A percentile compares a stretch with the other conserved stretches of the same genome.
These are phyloP conservation scores for Lemur catta DNA, from an alignment of 2,797 vertebrate species.

Conservation along the genomic window DNA sequence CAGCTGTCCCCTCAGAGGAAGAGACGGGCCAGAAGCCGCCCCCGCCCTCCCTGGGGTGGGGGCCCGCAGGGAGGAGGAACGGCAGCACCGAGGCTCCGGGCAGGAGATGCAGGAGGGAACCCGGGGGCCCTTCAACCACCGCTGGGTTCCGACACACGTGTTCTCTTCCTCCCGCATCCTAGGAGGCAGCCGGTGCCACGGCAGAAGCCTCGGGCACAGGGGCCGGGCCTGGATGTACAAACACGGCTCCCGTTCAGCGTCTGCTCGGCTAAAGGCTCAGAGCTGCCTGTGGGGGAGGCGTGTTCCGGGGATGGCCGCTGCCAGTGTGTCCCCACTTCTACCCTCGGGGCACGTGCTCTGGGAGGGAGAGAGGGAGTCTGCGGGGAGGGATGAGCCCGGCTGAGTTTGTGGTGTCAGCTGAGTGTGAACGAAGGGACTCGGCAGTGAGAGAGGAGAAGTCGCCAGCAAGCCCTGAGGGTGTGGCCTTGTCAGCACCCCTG, in stretches of 20 bases:
- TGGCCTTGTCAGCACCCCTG: neutral
- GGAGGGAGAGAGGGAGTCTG: neutral
- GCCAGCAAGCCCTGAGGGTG: neutral
- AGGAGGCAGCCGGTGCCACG: neutral
- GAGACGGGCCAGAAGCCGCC: too few relatives aligned
- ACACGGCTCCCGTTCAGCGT: accelerated
- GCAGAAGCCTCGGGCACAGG: neutral
- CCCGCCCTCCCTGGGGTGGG: too few relatives aligned
- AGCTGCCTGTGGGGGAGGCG: neutral
- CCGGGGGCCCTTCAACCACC: too few relatives aligned
- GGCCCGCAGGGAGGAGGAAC: neutral
- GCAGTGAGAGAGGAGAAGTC: too few relatives aligned
- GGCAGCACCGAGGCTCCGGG: neutral
- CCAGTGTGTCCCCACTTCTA: neutral
- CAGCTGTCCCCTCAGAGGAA: too few relatives aligned
- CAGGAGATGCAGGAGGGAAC: too few relatives aligned
- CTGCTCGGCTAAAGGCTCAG: neutral
- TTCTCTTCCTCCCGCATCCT: too few relatives aligned
- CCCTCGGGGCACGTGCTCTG: neutral
- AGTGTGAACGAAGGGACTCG: too few relatives aligned
- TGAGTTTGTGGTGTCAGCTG: neutral
- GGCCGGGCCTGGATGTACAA: neutral
- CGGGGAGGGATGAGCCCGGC: accelerated
- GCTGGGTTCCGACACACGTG: neutral
- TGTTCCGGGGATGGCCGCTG: too few relatives aligned